Percentiles rank a stretch among this genome's conserved stretches.
Evolutionary conservation across 2,888 invertebrate species (phyloP).

Genomic region (Dione vanillae): DNA sequence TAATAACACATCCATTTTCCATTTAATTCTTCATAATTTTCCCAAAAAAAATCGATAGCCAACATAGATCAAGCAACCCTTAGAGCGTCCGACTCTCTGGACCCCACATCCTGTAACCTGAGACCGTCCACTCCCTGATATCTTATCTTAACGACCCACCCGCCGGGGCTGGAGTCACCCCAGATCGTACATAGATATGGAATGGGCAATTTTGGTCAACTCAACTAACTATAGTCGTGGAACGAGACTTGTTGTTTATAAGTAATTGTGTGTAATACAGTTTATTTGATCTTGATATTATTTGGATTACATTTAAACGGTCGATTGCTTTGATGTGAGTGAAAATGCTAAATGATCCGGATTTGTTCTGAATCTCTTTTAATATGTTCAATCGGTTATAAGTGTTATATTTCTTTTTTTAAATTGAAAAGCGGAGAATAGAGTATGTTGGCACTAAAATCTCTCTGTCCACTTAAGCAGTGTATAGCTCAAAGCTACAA

Average conservation of each 20-base stretch:
- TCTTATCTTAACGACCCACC: conserved; percentile 79
- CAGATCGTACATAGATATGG: conserved; percentile 68
- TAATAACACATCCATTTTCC: neutral
- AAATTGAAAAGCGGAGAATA: too few species aligned
- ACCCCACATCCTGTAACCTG: conserved; percentile 69
- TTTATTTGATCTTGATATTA: conserved; percentile 48
- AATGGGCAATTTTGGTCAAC: conserved; percentile 76
- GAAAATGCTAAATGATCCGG: conserved; percentile 27
- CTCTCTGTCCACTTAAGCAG: too few species aligned
- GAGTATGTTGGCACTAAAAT: too few species aligned
- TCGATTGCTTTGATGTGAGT: conserved; percentile 39
- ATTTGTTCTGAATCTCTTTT: neutral
- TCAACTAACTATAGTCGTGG: conserved; percentile 59
- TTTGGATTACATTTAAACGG: conserved; percentile 35
- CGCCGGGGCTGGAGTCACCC: conserved; percentile 49
- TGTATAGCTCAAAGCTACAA: too few species aligned
- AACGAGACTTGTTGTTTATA: conserved; percentile 62
- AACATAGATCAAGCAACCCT: conserved; percentile 51
- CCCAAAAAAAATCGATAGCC: conserved; percentile 42
- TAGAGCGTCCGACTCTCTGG: conserved; percentile 51
- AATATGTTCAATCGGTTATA: too few species aligned
- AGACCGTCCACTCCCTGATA: conserved; percentile 74
- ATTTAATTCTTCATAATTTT: conserved; percentile 31
- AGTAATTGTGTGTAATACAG: conserved; percentile 52
- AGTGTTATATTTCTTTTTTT: too few species aligned